A percentile compares a stretch with the other conserved stretches of the same genome.
These are phyloP conservation scores for Temnothorax ravouxi DNA, from an alignment of 2,888 invertebrate species.

Conservation along the genomic window DNA sequence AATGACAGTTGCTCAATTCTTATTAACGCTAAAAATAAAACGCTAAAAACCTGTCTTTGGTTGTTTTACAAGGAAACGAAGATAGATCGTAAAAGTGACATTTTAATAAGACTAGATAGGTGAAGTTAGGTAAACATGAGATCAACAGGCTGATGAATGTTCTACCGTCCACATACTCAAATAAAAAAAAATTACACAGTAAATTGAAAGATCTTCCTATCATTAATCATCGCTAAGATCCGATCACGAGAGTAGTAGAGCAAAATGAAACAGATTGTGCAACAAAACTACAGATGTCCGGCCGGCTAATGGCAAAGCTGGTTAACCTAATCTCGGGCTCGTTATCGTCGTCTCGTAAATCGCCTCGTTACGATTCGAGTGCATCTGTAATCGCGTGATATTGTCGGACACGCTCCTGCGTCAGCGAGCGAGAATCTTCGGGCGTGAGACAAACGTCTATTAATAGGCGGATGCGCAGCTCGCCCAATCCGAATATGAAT, in stretches of 20 bases:
- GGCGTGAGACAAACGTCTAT: conserved; percentile 60
- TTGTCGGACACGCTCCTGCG: conserved; percentile 2
- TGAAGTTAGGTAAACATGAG: conserved; percentile 22
- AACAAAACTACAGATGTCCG: conserved; percentile 34
- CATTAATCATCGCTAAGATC: conserved; percentile 46
- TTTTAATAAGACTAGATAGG: not conserved
- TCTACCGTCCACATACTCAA: not conserved
- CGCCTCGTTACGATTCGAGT: conserved; percentile 31
- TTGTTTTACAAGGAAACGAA: not conserved
- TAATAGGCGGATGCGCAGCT: conserved; percentile 52
- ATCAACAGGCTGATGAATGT: conserved; percentile 48
- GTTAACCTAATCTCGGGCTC: conserved; percentile 42
- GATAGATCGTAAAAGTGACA: not conserved
- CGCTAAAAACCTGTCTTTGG: not conserved
- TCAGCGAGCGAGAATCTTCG: conserved; percentile 22
- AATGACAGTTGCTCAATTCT: not conserved
- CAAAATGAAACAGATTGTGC: conserved; percentile 35
- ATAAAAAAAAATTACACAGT: not conserved
- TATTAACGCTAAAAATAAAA: not conserved
- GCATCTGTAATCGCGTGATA: conserved; percentile 50
- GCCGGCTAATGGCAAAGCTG: conserved; percentile 38
- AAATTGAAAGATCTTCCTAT: conserved; percentile 11
- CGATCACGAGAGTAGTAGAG: conserved; percentile 4
- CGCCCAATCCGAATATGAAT: conserved; percentile 45
- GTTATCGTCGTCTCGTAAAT: conserved; percentile 50